Evolutionary conservation across 92 coral and sea anemone genomes (phyloP), one percentile per base, ranked within the genome.

Genomic region (Zoanthus solanderi): DNA sequence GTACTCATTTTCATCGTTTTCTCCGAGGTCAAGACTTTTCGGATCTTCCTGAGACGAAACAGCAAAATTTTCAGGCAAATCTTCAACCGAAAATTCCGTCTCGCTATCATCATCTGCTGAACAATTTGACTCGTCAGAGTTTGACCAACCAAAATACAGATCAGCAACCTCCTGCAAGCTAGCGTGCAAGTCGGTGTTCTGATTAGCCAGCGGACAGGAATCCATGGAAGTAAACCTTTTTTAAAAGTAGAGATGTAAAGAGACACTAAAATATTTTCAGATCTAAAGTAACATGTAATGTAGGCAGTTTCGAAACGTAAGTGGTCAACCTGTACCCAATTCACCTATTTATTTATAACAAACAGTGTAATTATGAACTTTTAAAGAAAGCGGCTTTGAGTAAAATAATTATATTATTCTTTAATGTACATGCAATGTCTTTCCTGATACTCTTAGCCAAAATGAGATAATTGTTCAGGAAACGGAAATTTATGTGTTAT

Each of bases 21-120:
- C 88, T 84, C 72, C n/a, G n/a, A n/a, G 88, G 52, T 84, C 88
- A 68, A 23, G 88, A 84, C 42, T 9, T 7, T 73, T 17, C 7
- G 58, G 58, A 73, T 73, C 78, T 32, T 74, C 54, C 11, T 74
- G 29, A 11, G 57, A 9, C 52, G 78, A 18, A 17, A 44, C 53
- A 32, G 7, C 56, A 4, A 12, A 16, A 44, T 4, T 18, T 46
- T 42, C 88, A 46, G 88, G 58, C 78, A 71, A 67, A 30, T 77
- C 53, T 50, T 72, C 53, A 65, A 31, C 81, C 37, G 34, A 73
- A 78, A 60, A 71, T n/a, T 46, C 42, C 73, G 69, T 72, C 50
- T 32, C 60, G 53, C 69, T 42, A 72, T 73, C 57, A 44, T 30
- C 77, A 65, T 72, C 34, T 23, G 28, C 78, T 48, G 56, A 68